Evolutionary conservation across 2,113 vertebrate species (phyloP).

Genomic region (Aix galericulata): DNA sequence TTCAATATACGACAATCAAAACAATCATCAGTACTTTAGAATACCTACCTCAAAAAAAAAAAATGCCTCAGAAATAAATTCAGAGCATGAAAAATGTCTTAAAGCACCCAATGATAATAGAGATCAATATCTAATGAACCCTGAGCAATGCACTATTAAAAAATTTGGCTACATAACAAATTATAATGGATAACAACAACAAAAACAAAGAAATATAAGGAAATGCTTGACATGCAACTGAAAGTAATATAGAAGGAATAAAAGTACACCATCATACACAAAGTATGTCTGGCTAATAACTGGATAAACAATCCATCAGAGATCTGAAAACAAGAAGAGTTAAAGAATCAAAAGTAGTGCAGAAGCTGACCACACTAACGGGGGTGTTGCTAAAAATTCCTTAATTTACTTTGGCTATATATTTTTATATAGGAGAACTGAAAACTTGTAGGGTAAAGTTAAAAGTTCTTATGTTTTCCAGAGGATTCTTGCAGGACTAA

Average conservation of each 20-base stretch:
- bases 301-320: not conserved
- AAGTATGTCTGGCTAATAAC: not conserved
- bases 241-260: not conserved
- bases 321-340: not conserved
- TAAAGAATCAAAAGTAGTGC: not conserved
- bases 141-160: not conserved
- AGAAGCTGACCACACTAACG: not conserved
- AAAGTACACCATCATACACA: not conserved
- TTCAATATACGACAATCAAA: not conserved
- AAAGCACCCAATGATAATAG: not conserved
- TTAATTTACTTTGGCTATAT: not conserved
- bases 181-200: not conserved
- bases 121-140: constrained; percentile 64
- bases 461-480: not conserved
- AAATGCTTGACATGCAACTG: not conserved
- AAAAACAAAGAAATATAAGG: not conserved
- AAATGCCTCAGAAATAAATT: constrained; percentile 7
- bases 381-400: not conserved
- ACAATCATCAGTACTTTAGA: not conserved
- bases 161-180: constrained; percentile 14
- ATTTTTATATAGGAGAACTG: not conserved
- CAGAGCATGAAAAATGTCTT: constrained; percentile 41
- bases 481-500: not conserved
- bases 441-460: not conserved
- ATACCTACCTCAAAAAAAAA: not conserved